Base-by-base conservation (phyloP, 2,888 invertebrate species). In the Gisinianus flammeolus region DNA sequence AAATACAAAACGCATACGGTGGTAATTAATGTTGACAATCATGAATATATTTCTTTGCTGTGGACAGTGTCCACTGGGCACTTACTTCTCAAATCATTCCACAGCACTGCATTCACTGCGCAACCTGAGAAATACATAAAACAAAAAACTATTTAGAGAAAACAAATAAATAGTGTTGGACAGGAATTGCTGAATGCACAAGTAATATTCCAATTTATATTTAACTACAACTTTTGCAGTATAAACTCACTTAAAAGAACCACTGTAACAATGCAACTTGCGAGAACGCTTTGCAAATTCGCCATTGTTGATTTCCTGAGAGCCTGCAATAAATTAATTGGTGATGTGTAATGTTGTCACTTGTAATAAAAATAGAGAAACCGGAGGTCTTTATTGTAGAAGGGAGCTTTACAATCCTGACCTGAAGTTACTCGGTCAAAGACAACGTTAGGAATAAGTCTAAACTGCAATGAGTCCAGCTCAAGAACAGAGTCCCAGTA, bases 21-120 rank as follows among this genome's bases (percentile, higher is more conserved):
- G n/a, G n/a, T n/a, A n/a, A n/a, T n/a, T n/a, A n/a, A n/a, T n/a
- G n/a, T n/a, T n/a, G n/a, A n/a, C n/a, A n/a, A n/a, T n/a, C n/a
- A n/a, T n/a, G n/a, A n/a, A n/a, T n/a, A n/a, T n/a, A n/a, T n/a
- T n/a, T n/a, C n/a, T n/a, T n/a, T n/a, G n/a, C n/a, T n/a, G n/a
- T n/a, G n/a, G n/a, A n/a, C n/a, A n/a, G n/a, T n/a, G n/a, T n/a
- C n/a, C n/a, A n/a, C 33, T 44, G 19, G 2, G 1, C 44, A 4
- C 22, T 52, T 71, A 77, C 77, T 62, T 66, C 62, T 71, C 30
- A 77, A 31, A 24, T 77, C 77, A 54, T 77, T 52, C 77, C 77
- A 77, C 22, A n/a, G 35, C 22, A 26, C 62, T 2, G 77, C 71
- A 30, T 2, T 31, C 10, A 33, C 68, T 58, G 58, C 16, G 22